Base-by-base conservation (phyloP, 2,888 invertebrate species). In the Platypus cylindrus region DNA sequence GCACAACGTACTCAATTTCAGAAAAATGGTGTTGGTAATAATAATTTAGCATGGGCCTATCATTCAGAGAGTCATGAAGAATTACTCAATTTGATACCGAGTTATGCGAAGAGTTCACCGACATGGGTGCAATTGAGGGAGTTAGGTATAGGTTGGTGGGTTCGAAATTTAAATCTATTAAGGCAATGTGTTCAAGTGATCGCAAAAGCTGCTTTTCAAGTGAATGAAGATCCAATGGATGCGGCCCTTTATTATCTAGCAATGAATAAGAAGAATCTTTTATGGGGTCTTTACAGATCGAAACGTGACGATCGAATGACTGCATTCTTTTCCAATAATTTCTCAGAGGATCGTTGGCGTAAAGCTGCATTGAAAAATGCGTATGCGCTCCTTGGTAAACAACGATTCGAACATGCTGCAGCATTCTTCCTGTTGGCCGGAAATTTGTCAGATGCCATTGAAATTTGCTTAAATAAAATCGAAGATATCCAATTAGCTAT, bases 21-120 rank as follows among this genome's bases (percentile, higher is more conserved):
- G 53, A 79, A 82, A 34, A 78, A 80, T 45, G 94, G 90, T 14
- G 80, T 89, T 1, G 82, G 82, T 20, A 83, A 80, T 7, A 83
- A 91, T 48, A 90, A 94, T 62, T 71, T 97, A 13, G 94, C 94
- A 3, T 99, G 98, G 98, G 98, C 97, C 1, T 97, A 90, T 64
- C 98, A 99, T 62, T 97, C 97, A 0, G 97, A 98, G 63, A 86
- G 91, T 13, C 91, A 94, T 58, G 94, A 94, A 51, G 97, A 98
- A 58, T 66, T 98, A 35, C 64, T 98, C 9, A 79, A 82, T 37
- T 65, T 93, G 31, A 80, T 93, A 45, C 95, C 97, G 0, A 83
- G 83, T 1, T 87, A 84, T 48, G 74, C 79, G 1, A 87, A 87
- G 59, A 80, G 79, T 1, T 79, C 80, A 50, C 77, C 84, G 0